Percentiles rank a stretch among this genome's conserved stretches.
Evolutionary conservation across 2,888 invertebrate species (phyloP).

Genomic region (Agonopterix heracliana): DNA sequence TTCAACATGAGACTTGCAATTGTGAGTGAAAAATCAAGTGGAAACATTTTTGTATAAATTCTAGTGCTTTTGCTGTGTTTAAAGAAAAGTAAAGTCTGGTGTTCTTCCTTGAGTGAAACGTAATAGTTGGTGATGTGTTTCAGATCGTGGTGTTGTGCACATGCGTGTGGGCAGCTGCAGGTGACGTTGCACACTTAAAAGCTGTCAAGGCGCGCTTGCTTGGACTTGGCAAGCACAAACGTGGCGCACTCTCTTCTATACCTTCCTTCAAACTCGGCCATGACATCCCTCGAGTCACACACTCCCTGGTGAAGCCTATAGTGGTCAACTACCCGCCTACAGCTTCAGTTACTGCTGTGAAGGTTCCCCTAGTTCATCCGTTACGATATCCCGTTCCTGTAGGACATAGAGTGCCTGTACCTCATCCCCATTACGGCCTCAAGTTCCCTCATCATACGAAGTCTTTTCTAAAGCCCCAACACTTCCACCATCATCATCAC

Average conservation of each 20-base stretch:
- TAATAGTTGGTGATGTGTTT: conserved; percentile 44
- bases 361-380: conserved; percentile 56
- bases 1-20: conserved; percentile 46
- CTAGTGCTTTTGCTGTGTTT: not conserved
- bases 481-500: conserved; percentile 66
- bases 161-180: conserved; percentile 39
- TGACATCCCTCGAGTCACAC: conserved; percentile 64
- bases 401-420: conserved; percentile 50
- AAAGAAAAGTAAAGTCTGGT: conserved; percentile 10
- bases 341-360: conserved; percentile 59
- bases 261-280: conserved; percentile 68
- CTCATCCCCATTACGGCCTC: conserved; percentile 55
- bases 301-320: conserved; percentile 64
- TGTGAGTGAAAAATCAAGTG: conserved; percentile 40
- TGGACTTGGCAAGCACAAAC: conserved; percentile 50
- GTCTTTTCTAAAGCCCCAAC: conserved; percentile 39
- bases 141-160: conserved; percentile 62
- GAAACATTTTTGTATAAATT: no score
- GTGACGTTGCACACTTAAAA: conserved; percentile 49
- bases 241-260: conserved; percentile 54
- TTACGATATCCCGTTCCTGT: conserved; percentile 48
- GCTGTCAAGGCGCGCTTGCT: conserved; percentile 45
- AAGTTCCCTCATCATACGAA: conserved; percentile 51
- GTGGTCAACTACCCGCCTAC: conserved; percentile 67
- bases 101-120: conserved; percentile 14